phyloP scores from a whole-genome alignment of 2,888 invertebrate genomes.

The Horisme vitalbata region DNA sequence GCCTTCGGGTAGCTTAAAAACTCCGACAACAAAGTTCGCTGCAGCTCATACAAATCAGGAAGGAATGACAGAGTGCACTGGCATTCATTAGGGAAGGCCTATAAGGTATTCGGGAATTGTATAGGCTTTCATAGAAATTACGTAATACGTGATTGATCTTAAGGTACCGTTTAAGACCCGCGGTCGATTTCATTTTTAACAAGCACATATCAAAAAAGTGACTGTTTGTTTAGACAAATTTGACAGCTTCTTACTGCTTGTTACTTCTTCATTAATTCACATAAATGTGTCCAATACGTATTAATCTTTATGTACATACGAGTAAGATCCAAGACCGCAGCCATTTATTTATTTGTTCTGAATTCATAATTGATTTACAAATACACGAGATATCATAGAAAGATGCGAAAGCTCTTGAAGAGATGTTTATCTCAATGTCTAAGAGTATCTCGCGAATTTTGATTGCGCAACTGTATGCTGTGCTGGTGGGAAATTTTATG shows the following conservation, averaged over 20 bases:
- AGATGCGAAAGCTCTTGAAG: constrained; percentile 15
- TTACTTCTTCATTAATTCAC: neutral
- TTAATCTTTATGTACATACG: too few species aligned
- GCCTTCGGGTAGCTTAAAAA: too few species aligned
- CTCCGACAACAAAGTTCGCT: too few species aligned
- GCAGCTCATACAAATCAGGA: too few species aligned
- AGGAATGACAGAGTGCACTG: too few species aligned
- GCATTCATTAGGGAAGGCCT: too few species aligned
- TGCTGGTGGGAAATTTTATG: too few species aligned
- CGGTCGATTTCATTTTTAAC: constrained; percentile 34
- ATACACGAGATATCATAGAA: constrained; percentile 20
- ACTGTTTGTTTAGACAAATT: constrained; percentile 25
- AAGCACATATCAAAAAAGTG: constrained; percentile 31
- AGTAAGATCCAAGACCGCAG: neutral
- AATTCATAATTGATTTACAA: constrained; percentile 8
- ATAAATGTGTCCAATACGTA: too few species aligned
- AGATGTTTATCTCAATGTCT: neutral
- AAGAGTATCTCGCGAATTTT: neutral
- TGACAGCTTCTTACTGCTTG: constrained; percentile 24
- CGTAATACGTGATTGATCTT: too few species aligned
- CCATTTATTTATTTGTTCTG: neutral
- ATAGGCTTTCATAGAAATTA: too few species aligned
- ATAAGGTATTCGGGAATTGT: too few species aligned
- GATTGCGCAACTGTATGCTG: neutral
- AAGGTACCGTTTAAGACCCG: too few species aligned